Evolutionary conservation across 1,140 invertebrate species (phyloP).

Genomic region (Procambarus clarkii): DNA sequence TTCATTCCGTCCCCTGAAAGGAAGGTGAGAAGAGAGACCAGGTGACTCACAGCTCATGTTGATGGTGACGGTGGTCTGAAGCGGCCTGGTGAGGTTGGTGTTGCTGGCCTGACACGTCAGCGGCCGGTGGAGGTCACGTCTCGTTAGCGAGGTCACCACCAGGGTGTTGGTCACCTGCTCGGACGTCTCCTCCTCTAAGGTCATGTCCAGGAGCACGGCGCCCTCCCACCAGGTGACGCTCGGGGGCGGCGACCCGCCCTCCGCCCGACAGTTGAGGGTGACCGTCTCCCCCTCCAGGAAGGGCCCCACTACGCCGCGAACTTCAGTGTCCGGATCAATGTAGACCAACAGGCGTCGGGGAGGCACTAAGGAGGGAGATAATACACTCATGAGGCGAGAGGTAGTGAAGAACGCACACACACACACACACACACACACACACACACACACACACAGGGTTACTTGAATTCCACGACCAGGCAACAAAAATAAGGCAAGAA

Average conservation of each 20-base stretch:
- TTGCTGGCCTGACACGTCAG: conserved; percentile 79
- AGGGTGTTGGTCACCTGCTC: conserved; percentile 23
- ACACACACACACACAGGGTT: too few relatives aligned
- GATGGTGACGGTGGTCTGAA: conserved; percentile 72
- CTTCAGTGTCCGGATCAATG: not conserved
- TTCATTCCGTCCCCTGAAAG: too few relatives aligned
- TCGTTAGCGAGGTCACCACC: conserved; percentile 15
- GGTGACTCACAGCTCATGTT: conserved; percentile 72
- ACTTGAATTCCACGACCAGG: too few relatives aligned
- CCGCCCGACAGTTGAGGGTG: conserved; percentile 87
- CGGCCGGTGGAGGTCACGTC: conserved; percentile 44
- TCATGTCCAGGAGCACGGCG: conserved; percentile 79
- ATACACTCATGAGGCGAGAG: too few relatives aligned
- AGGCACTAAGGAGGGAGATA: not conserved
- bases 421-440: too few relatives aligned
- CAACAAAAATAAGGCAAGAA: too few relatives aligned
- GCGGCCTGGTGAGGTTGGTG: conserved; percentile 88
- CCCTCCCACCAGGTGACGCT: conserved; percentile 90
- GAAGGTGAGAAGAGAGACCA: not conserved
- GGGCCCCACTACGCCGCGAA: conserved; percentile 83
- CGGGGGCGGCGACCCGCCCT: conserved; percentile 88
- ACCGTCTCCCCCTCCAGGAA: conserved; percentile 89
- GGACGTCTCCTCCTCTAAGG: conserved; percentile 14
- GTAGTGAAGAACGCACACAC: too few relatives aligned
- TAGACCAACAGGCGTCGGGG: not conserved